Base-by-base conservation (phyloP, 1,140 invertebrate genomes). In the Drosophila oshimai region DNA sequence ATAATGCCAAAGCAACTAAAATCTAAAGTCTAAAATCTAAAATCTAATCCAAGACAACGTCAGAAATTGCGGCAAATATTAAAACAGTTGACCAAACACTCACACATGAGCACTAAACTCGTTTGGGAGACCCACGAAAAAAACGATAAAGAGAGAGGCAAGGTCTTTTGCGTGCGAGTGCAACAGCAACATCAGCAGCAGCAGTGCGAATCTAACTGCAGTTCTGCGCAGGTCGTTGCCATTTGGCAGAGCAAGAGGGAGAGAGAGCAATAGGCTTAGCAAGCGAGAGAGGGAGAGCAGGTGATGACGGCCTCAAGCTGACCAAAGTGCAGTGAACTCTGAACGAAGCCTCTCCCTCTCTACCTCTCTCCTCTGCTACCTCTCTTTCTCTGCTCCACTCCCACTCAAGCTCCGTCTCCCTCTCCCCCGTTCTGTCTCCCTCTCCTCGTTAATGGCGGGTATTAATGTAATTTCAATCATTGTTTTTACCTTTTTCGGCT, bases 151-250 rank as follows among this genome's bases (percentile, higher is more conserved):
- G 67, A 72, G 74, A 86, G 61, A 84, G 58, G 69, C 73, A 87
- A 87, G 80, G 80, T 84, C 76, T 87, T 87, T 81, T 87, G 81
- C 81, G 76, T 86, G 81, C 76, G 80, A 80, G 37, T 67, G 81
- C 81, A 86, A 64, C 51, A 65, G 36, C 49, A 53, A 54, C 26
- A 45, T 20, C 36, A 67, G 37, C 47, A 29, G 37, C 36, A 24
- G 47, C 39, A 26, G 34, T 45, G 53, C 54, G 53, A 86, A 87
- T 81, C 81, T 87, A 86, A 87, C 81, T 76, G 81, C 81, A 86
- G 81, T 76, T 87, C 76, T 81, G 81, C 81, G 76, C 80, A 84
- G 80, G 81, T 81, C 81, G 81, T 87, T 86, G 78, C 57, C 77
- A 87, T 77, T 74, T 78, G 74, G 55, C 42, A 60, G 45, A 24